Conservation (phyloP, 1,140 invertebrate genomes). For the Chrysopa pallens region DNA sequence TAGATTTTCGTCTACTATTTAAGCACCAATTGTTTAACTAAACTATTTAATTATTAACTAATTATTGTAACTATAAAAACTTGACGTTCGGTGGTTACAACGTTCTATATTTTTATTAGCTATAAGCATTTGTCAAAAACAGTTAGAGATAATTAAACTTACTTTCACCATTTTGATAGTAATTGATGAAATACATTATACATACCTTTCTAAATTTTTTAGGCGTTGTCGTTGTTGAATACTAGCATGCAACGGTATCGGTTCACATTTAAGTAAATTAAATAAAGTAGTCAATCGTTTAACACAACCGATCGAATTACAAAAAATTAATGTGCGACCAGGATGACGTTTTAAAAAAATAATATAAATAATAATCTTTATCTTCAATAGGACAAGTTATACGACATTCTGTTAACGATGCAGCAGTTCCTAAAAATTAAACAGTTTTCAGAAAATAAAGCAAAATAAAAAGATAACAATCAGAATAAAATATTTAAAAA, state of each 20-base stretch:
- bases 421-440: conserved; percentile 47
- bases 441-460: background rate
- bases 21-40: no score
- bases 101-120: no score
- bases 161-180: no score
- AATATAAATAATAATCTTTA: conserved; percentile 89
- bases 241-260: conserved; percentile 78
- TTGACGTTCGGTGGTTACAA: no score
- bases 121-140: no score
- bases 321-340: conserved; percentile 89
- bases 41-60: no score
- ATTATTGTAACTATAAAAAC: no score
- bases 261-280: conserved; percentile 52
- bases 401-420: conserved; percentile 63
- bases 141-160: no score
- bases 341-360: conserved; percentile 70
- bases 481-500: no score
- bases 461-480: no score
- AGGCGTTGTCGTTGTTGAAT: conserved; percentile 91
- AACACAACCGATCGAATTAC: conserved; percentile 91
- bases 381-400: conserved; percentile 60
- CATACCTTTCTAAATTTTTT: conserved; percentile 76
- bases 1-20: no score
- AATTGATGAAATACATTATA: no score
- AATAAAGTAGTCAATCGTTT: conserved; percentile 69